Evolutionary conservation across 2,113 vertebrate species (phyloP), one percentile per base, ranked within the genome.

Genomic region (Hemiprocne comata): DNA sequence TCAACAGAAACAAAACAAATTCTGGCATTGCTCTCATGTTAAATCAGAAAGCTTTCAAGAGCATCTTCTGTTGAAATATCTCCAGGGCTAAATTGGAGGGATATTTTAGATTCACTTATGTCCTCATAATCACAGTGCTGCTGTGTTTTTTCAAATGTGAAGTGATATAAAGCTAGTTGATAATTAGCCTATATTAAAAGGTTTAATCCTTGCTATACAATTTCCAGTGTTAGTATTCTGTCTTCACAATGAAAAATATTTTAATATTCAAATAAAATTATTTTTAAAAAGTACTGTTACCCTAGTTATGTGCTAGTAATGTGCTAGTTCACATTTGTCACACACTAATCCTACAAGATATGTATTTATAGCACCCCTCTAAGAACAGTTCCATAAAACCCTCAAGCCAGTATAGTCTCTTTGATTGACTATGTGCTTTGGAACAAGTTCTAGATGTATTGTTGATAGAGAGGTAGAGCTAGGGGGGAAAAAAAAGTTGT

Each of bases 31-130:
- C 26, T 93, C 33, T 90, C 75, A 44, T 60, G n/a, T 92, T 93
- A 77, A 92, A 79, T 92, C 17, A 73, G 69, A 78, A 84, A 89
- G 51, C 42, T 94, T 93, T 94, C 79, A 77, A 77, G 26, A 71
- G 2, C 13, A 67, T 51, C 23, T 55, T 84, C 61, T 70, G 40
- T 34, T 85, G 44, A 73, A 78, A n/a, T 58, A 51, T 54, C 61
- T 94, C 53, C 34, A 36, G n/a, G 62, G 46, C 9, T 90, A 77
- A 94, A 73, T 74, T 25, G 62, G 69, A 71, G 23, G 13, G 31
- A 10, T 74, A 53, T 58, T 80, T 88, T 58, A 7, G 42, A 80
- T 79, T 90, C 20, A 26, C 2, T 77, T 36, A 29, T 62, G 38
- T 81, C 48, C 42, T 90, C 23, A 18, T 51, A 61, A 60, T 11